phyloP scores from a whole-genome alignment of 2,888 invertebrate genomes.

The Arrhopalites spinosus region DNA sequence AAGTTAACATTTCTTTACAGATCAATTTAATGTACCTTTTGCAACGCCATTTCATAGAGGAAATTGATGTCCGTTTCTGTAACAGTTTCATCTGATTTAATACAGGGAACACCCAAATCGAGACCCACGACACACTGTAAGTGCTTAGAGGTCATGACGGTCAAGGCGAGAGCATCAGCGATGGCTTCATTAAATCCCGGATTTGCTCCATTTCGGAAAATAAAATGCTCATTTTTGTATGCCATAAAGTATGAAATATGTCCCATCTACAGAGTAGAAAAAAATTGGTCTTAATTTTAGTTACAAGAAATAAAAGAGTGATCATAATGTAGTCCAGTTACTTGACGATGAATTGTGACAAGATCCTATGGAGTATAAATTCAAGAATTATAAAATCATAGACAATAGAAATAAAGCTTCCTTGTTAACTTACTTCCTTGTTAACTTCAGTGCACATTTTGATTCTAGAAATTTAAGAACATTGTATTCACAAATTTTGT shows the following conservation, averaged over 20 bases:
- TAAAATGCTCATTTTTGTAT: conserved; percentile 72
- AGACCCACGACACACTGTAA: conserved; percentile 49
- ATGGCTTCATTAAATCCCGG: conserved; percentile 64
- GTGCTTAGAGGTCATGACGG: conserved; percentile 56
- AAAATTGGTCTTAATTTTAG: not conserved
- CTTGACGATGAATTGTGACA: conserved; percentile 83
- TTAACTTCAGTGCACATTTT: conserved; percentile 37
- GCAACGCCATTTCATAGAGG: conserved; percentile 57
- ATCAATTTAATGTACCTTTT: conserved; percentile 54
- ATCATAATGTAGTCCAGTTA: conserved; percentile 65
- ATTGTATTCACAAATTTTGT: conserved; percentile 2
- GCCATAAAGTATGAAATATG: conserved; percentile 73
- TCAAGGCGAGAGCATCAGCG: conserved; percentile 51
- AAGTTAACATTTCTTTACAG: not conserved
- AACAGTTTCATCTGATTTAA: conserved; percentile 20
- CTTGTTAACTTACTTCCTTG: conserved; percentile 30
- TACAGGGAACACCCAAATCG: conserved; percentile 37
- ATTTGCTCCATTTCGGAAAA: conserved; percentile 78
- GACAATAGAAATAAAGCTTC: no score
- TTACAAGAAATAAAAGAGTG: not conserved
- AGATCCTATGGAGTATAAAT: conserved; percentile 65
- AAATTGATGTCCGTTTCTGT: conserved; percentile 57
- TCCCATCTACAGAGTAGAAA: conserved; percentile 5
- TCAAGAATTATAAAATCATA: no score
- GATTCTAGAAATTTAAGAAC: conserved; percentile 26